phyloP scores from a whole-genome alignment of 2,113 vertebrate genomes.

The Malurus alboscapulatus region DNA sequence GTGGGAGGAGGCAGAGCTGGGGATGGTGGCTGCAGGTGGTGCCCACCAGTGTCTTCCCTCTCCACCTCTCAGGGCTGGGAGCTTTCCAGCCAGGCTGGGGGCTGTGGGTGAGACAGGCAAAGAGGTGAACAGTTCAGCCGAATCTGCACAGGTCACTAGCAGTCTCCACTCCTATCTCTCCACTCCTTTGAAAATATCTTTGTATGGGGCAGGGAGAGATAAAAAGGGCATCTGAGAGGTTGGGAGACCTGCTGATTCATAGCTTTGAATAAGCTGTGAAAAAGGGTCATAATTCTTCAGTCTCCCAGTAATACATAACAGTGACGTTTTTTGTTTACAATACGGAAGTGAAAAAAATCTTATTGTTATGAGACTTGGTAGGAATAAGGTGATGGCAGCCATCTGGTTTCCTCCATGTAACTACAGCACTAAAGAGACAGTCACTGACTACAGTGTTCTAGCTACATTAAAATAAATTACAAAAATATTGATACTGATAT shows the following conservation, averaged over 20 bases:
- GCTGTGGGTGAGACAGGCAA: fast-evolving
- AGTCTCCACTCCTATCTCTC: neutral
- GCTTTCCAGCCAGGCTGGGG: too few species aligned
- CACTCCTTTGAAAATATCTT: neutral
- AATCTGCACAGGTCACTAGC: fast-evolving
- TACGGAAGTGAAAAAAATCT: neutral
- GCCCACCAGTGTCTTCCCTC: neutral
- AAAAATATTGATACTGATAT: neutral
- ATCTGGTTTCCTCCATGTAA: neutral
- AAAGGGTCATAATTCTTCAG: neutral
- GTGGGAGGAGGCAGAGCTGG: neutral
- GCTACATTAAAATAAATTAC: neutral
- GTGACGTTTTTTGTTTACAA: neutral
- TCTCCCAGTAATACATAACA: neutral
- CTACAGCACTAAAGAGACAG: neutral
- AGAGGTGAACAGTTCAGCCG: neutral
- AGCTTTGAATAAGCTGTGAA: neutral
- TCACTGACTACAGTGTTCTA: neutral
- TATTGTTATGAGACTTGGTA: neutral
- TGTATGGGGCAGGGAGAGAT: neutral
- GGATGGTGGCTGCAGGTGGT: neutral
- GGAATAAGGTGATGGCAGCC: neutral
- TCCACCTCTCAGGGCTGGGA: fast-evolving
- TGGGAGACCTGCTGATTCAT: neutral
- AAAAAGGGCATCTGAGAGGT: neutral